Percentiles rank a stretch among this genome's conserved stretches.
Conservation (phyloP, 2,888 invertebrate genomes). For the Itoplectis maculator region DNA sequence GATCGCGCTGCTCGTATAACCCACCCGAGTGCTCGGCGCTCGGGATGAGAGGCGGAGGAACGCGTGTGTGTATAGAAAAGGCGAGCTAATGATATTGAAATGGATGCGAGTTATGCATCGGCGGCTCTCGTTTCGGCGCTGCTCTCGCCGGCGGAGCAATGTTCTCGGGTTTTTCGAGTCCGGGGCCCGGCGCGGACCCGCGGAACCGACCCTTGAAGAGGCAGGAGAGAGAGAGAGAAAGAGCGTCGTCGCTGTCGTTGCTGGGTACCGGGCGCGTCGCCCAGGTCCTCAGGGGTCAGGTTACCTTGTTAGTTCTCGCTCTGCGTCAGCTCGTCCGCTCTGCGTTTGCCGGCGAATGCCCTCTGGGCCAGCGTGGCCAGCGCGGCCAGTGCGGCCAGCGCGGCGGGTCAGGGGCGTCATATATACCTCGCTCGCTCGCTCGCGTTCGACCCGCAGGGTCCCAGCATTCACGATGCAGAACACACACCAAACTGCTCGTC, state of each 20-base stretch:
- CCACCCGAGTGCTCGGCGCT: not conserved
- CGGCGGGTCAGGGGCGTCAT: constrained; percentile 48
- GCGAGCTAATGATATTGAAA: constrained; percentile 81
- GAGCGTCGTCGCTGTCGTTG: constrained; percentile 35
- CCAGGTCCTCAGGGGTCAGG: constrained; percentile 75
- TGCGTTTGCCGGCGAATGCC: constrained; percentile 72
- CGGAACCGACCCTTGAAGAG: too few species aligned
- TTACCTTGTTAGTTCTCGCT: constrained; percentile 82
- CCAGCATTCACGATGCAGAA: too few species aligned
- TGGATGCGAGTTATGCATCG: constrained; percentile 81
- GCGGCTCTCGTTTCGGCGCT: constrained; percentile 78
- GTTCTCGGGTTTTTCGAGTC: constrained; percentile 39
- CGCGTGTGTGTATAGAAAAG: constrained; percentile 70
- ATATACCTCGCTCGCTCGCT: constrained; percentile 24
- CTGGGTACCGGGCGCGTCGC: constrained; percentile 51
- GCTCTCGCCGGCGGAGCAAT: constrained; percentile 70
- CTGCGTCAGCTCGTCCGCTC: constrained; percentile 67
- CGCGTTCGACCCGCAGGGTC: constrained; percentile 6
- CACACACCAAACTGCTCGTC: constrained; percentile 16
- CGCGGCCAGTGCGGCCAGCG: constrained; percentile 24
- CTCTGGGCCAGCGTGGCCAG: constrained; percentile 73
- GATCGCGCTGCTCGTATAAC: constrained; percentile 35
- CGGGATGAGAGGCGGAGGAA: constrained; percentile 16
- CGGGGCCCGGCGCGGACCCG: not conserved
- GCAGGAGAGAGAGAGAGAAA: too few species aligned